These are phyloP conservation scores for Calameuta filiformis DNA, from an alignment of 2,888 invertebrate species.

Conservation along the genomic window DNA sequence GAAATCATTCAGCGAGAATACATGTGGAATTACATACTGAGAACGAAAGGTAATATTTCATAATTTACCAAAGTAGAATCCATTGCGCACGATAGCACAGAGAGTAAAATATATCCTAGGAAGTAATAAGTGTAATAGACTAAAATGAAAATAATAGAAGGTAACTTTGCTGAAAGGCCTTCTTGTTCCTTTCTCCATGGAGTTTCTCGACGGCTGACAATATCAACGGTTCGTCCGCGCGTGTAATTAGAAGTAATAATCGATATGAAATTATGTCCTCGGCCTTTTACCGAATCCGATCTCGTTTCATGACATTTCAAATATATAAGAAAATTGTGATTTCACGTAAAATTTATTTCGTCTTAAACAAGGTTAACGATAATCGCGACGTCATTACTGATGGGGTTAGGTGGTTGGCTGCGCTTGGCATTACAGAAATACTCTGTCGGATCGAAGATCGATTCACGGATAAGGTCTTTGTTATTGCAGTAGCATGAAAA, in stretches of 20 bases:
- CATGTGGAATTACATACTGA: too few relatives aligned
- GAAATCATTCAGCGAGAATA: too few relatives aligned
- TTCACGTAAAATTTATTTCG: neutral
- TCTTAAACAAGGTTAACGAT: neutral
- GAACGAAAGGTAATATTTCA: neutral
- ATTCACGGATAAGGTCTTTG: too few relatives aligned
- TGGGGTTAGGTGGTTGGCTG: neutral
- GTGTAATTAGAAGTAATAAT: constrained; percentile 15
- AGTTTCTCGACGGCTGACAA: neutral
- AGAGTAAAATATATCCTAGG: neutral
- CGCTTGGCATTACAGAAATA: neutral
- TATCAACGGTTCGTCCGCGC: constrained; percentile 12
- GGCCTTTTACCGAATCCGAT: constrained; percentile 6
- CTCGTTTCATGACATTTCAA: constrained; percentile 3
- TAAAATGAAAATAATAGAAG: neutral
- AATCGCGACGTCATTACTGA: neutral
- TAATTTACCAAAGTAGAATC: neutral
- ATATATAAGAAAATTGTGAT: neutral
- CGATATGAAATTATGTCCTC: constrained; percentile 1
- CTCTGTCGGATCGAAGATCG: neutral
- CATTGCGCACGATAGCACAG: neutral
- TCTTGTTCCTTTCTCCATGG: neutral
- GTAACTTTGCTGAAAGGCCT: neutral
- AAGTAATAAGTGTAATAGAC: neutral
- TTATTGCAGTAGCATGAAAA: too few relatives aligned